phyloP scores from a whole-genome alignment of 2,113 vertebrate species.

The Sorex fumeus region DNA sequence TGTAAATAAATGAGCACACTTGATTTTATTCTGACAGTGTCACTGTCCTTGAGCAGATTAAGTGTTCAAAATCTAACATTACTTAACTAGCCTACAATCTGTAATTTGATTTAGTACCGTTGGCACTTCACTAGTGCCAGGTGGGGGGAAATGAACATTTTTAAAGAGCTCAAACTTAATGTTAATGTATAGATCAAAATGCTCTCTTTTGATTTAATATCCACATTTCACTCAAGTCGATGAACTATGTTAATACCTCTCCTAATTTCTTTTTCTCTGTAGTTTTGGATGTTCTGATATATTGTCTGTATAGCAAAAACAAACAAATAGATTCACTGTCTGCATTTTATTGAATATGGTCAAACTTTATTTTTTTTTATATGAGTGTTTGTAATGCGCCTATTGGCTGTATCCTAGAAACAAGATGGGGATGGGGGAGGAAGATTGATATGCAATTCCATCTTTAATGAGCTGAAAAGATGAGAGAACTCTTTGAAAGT shows the following conservation, averaged over 20 bases:
- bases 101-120: slow-evolving; percentile 27
- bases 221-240: background rate
- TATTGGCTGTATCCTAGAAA: too few species aligned
- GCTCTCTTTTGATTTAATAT: background rate
- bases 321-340: too few species aligned
- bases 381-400: background rate
- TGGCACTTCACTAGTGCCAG: slow-evolving; percentile 51
- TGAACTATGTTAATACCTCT: background rate
- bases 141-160: background rate
- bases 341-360: background rate
- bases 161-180: background rate
- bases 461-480: too few species aligned
- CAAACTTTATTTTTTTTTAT: background rate
- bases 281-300: background rate
- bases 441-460: too few species aligned
- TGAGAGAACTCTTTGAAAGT: too few species aligned
- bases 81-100: slow-evolving; percentile 30
- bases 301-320: background rate
- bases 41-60: background rate
- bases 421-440: too few species aligned
- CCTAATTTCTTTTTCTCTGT: background rate
- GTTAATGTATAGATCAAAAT: background rate
- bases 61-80: background rate
- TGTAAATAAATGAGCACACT: slow-evolving; percentile 24
- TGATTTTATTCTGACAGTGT: background rate